Percentiles rank a stretch among this genome's conserved stretches.
Evolutionary conservation across 1,140 invertebrate species (phyloP).

Genomic region (Drosophila carrolli): DNA sequence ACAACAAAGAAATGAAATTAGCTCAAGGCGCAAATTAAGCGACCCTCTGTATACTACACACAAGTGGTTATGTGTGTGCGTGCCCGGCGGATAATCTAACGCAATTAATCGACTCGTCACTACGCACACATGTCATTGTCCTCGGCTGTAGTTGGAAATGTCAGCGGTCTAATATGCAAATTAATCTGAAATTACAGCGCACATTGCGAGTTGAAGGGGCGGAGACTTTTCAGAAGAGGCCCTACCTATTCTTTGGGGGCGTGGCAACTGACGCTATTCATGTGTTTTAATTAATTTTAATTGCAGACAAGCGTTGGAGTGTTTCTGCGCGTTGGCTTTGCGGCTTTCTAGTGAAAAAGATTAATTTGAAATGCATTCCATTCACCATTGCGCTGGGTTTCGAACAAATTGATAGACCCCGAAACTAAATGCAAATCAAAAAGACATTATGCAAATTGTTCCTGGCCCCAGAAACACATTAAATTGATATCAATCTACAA

Average conservation of each 20-base stretch:
- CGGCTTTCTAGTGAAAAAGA: conserved; percentile 14
- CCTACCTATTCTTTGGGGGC: conserved; percentile 19
- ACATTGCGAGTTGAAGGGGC: conserved; percentile 18
- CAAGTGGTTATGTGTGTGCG: conserved; percentile 26
- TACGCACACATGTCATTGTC: conserved; percentile 60
- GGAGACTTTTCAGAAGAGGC: conserved; percentile 11
- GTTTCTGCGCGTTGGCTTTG: conserved; percentile 4
- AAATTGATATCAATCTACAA: conserved; percentile 73
- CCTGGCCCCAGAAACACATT: conserved; percentile 53
- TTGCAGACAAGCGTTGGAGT: conserved; percentile 18
- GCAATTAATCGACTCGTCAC: conserved; percentile 83
- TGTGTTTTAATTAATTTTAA: conserved; percentile 51
- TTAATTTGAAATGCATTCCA: conserved; percentile 38
- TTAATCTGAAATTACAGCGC: conserved; percentile 72
- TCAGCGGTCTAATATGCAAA: conserved; percentile 75
- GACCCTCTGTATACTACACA: not conserved
- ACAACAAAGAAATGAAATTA: conserved; percentile 80
- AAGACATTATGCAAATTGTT: conserved; percentile 72
- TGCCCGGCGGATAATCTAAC: conserved; percentile 68
- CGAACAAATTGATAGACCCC: conserved; percentile 20
- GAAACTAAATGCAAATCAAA: conserved; percentile 58
- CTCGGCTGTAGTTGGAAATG: conserved; percentile 31
- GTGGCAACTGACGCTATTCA: conserved; percentile 10
- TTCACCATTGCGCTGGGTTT: conserved; percentile 3
- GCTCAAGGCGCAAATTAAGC: conserved; percentile 74